These are phyloP conservation scores for Mimachlamys varia DNA, from an alignment of 2,888 invertebrate species.

Conservation along the genomic window DNA sequence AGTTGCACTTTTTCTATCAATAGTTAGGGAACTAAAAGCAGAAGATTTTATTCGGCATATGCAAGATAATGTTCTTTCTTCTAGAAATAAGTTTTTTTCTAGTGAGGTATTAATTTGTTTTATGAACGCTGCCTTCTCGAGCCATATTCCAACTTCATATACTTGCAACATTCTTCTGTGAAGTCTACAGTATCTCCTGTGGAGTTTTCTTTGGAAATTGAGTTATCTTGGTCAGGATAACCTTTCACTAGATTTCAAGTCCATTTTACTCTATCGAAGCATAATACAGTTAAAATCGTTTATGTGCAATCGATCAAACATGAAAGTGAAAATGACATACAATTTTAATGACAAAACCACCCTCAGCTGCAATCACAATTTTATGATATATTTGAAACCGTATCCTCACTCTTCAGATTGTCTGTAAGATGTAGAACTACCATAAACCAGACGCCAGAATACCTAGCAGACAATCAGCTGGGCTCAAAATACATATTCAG, in stretches of 20 bases:
- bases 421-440: background rate
- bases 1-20: too few relatives aligned
- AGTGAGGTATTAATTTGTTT: too few relatives aligned
- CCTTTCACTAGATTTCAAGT: background rate
- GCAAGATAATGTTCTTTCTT: too few relatives aligned
- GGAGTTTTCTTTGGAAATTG: background rate
- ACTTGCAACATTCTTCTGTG: too few relatives aligned
- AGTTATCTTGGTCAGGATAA: background rate
- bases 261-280: background rate
- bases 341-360: background rate
- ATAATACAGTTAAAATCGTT: background rate
- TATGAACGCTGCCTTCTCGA: too few relatives aligned
- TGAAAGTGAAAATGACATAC: background rate
- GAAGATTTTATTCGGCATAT: too few relatives aligned
- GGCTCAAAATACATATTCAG: constrained; percentile 26
- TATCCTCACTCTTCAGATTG: background rate
- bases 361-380: background rate
- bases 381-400: background rate
- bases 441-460: background rate
- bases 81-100: too few relatives aligned
- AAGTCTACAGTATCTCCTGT: background rate
- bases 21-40: too few relatives aligned
- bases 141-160: too few relatives aligned
- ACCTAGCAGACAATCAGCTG: constrained; percentile 8
- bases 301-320: background rate